A percentile compares a stretch with the other conserved stretches of the same genome.
These are phyloP conservation scores for Lymantria monacha DNA, from an alignment of 2,888 invertebrate genomes.

Conservation along the genomic window DNA sequence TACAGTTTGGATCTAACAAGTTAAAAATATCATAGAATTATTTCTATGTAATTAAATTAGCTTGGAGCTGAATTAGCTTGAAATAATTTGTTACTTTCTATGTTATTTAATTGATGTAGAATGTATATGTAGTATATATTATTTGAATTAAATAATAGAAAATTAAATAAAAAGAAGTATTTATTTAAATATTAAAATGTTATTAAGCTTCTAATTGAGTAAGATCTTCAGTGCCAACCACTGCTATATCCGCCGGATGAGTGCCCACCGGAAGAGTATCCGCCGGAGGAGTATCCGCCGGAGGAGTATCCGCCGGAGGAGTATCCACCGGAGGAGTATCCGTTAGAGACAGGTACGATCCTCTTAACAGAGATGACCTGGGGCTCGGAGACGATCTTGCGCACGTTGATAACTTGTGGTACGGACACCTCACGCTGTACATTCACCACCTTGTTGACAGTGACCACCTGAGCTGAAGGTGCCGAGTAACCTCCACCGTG, in stretches of 20 bases:
- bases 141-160: too few relatives aligned
- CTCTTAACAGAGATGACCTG: slow-evolving; percentile 53
- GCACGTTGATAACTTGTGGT: slow-evolving; percentile 45
- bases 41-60: too few relatives aligned
- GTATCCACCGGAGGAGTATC: slow-evolving; percentile 15
- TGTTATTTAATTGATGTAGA: too few relatives aligned
- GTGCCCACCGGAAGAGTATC: slow-evolving; percentile 6
- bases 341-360: slow-evolving; percentile 35
- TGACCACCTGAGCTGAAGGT: slow-evolving; percentile 38
- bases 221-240: slow-evolving; percentile 2
- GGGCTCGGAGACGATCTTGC: slow-evolving; percentile 52
- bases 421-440: slow-evolving; percentile 44
- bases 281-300: slow-evolving; percentile 16
- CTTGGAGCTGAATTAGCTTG: too few relatives aligned
- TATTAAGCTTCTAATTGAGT: too few relatives aligned
- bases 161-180: too few relatives aligned
- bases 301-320: slow-evolving; percentile 20
- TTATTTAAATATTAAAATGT: too few relatives aligned
- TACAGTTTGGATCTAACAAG: too few relatives aligned
- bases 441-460: slow-evolving; percentile 44
- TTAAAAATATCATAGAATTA: too few relatives aligned
- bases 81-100: too few relatives aligned
- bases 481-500: slow-evolving; percentile 20
- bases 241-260: slow-evolving; percentile 19
- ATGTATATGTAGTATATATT: too few relatives aligned